Conservation (phyloP, 2,797 vertebrate species). For the Pterois miles region DNA sequence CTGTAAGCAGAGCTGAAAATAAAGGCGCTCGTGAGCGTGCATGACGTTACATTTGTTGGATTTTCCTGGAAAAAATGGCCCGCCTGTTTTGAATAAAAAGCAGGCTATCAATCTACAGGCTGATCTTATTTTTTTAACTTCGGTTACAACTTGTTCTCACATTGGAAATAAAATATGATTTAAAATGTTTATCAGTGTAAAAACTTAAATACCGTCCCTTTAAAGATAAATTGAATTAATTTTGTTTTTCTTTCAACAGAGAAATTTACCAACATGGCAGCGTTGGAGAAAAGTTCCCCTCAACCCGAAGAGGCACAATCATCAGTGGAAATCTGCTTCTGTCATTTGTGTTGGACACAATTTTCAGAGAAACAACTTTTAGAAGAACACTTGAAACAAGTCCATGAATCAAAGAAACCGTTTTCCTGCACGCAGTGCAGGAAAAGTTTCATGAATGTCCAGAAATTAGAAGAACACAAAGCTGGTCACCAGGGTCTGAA, state of each 20-base stretch:
- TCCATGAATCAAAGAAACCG: constrained; percentile 16
- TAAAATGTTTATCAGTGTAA: too few species aligned
- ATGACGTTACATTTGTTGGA: too few species aligned
- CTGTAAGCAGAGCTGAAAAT: too few species aligned
- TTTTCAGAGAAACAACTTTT: constrained; percentile 17
- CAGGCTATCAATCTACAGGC: too few species aligned
- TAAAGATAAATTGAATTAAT: background rate
- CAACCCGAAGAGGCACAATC: background rate
- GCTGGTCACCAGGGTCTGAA: constrained; percentile 1
- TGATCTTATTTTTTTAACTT: too few species aligned
- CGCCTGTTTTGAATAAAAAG: too few species aligned
- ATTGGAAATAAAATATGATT: too few species aligned
- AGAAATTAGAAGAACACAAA: constrained; percentile 17
- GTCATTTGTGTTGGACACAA: constrained; percentile 26
- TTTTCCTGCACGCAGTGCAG: background rate
- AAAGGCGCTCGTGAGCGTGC: too few species aligned
- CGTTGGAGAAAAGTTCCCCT: background rate
- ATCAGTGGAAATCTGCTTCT: constrained; percentile 4
- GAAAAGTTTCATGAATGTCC: background rate
- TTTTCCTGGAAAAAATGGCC: too few species aligned
- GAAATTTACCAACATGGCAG: background rate
- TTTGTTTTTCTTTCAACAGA: background rate
- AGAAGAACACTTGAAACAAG: constrained; percentile 16
- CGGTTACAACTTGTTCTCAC: too few species aligned
- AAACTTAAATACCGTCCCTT: too few species aligned